Base-by-base conservation (phyloP, 2,797 vertebrate species). In the Sebastes umbrosus region DNA sequence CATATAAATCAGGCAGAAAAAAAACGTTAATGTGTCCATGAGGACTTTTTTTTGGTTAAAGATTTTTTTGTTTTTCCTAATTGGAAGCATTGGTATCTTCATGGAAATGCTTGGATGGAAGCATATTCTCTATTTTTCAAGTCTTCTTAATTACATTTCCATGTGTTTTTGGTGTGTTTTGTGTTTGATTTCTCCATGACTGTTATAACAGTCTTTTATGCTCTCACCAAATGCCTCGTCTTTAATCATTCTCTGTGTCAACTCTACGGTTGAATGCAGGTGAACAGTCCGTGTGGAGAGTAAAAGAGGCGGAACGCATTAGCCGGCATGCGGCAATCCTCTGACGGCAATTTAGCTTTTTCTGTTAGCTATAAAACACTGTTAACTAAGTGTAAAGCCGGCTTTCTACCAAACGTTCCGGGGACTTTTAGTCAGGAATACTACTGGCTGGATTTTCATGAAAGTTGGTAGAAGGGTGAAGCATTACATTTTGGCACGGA, bases 1-100 rank as follows among this genome's bases (percentile, higher is more conserved):
- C 78, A 27, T 25, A 80, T 90, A 78, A 89, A 83, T 87, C 80
- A 76, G 50, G 22, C 10, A 5, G 64, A 29, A 68, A 25, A 54
- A 59, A 52, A 68, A 52, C 3, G 5, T 63, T 67, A n/a, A 43
- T 52, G 27, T 31, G 29, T 82, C 64, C 50, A 57, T 7, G 24
- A 64, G 11, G 14, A 11, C 20, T 27, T 46, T 63, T 22, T 65
- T 57, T 32, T 13, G 18, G 36, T 64, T 46, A 2, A 36, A 34
- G 75, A 60, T 27, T 24, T 13, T 22, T 46, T 22, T 36, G 1
- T 12, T 74, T 73, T 78, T 77, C 66, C 31, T 66, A 63, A 74
- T 77, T 68, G 22, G 50, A 70, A 52, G 29, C 32, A 18, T 10
- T 18, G 10, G 36, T 31, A 70, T 57, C 16, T 65, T 60, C 25